Base-by-base conservation (phyloP, 2,113 vertebrate genomes). In the Leptobrachium ailaonicum region DNA sequence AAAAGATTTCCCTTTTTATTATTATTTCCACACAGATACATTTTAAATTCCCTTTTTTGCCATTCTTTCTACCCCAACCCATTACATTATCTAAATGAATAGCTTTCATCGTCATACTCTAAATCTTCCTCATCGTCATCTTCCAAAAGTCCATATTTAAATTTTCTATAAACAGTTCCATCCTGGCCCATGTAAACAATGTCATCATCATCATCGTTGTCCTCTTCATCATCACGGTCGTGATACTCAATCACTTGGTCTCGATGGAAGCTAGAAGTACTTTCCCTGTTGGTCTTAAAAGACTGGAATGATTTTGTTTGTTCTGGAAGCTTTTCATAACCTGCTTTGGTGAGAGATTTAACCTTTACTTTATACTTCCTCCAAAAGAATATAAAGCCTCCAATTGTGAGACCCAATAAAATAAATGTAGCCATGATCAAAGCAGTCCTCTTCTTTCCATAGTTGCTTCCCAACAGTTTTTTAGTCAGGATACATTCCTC, bases 101-200 rank as follows among this genome's bases (percentile, higher is more conserved):
- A 96, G 84, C 93, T 96, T 86, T 98, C 96, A 40, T 98, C 95
- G 0, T 98, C 97, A 0, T 98, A 98, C 83, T 98, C 96, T 53
- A 98, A 85, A 83, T 98, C 95, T 4, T 93, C 93, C 6, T 90
- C 88, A 0, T 95, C 95, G 0, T 95, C 94, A 0, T 95, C 92
- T 0, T 95, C 92, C 84, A 98, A 82, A 70, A 96, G 86, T 32
- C 96, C 94, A 0, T 97, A 97, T 84, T 91, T 96, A 87, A 97
- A 97, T 87, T 95, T 98, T 54, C 85, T 88, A 84, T 98, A 99
- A 75, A 99, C 87, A 0, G 94, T 96, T 67, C 96, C 96, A 75
- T 99, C 97, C 83, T 92, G 91, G 42, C 93, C 89, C 98, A 98
- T 98, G 86, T 97, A 98, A 69, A 99, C 96, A 0, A 97, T 98